A percentile compares a stretch with the other conserved stretches of the same genome.
Conservation (phyloP, 2,113 vertebrate species). For the Todiramphus chloris region DNA sequence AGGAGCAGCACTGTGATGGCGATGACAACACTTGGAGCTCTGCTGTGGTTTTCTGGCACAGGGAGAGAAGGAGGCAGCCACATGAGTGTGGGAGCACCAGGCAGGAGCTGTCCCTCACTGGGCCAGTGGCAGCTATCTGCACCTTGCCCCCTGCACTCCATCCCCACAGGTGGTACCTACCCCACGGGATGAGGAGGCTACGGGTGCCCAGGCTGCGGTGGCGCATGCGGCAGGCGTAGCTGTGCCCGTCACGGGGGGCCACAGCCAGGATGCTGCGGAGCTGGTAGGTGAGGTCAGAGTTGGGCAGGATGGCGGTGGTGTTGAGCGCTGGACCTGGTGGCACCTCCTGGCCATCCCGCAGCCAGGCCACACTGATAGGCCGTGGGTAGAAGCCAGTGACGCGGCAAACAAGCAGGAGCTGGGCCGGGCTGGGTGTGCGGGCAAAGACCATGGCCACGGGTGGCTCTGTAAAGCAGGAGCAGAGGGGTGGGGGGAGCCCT, state of each 20-base stretch:
- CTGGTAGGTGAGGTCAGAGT: not conserved
- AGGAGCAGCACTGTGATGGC: not conserved
- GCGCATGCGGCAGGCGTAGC: not conserved
- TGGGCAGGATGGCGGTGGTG: not conserved
- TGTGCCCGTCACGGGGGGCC: not conserved
- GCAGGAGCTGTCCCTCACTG: not conserved
- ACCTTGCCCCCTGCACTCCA: no score
- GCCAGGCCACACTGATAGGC: not conserved
- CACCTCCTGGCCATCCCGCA: not conserved
- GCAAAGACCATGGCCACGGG: not conserved
- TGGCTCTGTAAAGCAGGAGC: rapidly evolving
- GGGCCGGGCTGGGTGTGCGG: not conserved
- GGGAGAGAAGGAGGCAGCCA: not conserved
- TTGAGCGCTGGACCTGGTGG: not conserved
- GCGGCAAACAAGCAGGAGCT: not conserved
- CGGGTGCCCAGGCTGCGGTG: not conserved
- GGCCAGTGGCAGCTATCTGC: no score
- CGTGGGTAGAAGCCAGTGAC: not conserved
- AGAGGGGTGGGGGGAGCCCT: not conserved
- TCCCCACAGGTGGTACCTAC: not conserved
- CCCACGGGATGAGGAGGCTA: not conserved
- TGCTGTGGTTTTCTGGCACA: not conserved
- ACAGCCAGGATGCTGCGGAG: not conserved
- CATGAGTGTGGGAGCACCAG: not conserved
- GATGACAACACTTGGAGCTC: not conserved